phyloP scores from a whole-genome alignment of 2,797 vertebrate genomes.

The Cirrhinus mrigala region DNA sequence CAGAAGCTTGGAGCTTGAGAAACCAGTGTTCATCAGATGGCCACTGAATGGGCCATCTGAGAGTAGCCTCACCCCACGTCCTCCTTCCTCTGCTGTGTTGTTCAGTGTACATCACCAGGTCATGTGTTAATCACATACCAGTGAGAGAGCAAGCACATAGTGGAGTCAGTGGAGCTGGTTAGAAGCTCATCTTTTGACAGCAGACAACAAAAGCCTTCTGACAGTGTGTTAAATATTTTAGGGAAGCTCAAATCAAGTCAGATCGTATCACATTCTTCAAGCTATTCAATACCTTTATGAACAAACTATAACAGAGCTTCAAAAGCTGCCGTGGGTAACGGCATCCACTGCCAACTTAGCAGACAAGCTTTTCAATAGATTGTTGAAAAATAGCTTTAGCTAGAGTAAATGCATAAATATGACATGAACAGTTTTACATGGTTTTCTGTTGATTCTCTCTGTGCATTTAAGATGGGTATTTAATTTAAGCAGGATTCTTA shows the following conservation, averaged over 20 bases:
- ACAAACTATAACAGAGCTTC: neutral
- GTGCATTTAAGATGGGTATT: neutral
- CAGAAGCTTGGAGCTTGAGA: neutral
- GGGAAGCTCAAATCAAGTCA: slow-evolving; percentile 8
- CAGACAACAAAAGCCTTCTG: slow-evolving; percentile 25
- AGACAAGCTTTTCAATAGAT: neutral
- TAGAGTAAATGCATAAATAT: neutral
- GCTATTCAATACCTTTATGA: neutral
- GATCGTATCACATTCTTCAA: slow-evolving; percentile 15
- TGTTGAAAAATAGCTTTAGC: neutral
- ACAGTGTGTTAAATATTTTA: neutral
- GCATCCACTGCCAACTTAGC: neutral
- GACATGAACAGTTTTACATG: neutral
- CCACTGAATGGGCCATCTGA: neutral
- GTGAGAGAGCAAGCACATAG: neutral
- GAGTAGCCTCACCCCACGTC: neutral
- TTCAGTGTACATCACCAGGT: neutral
- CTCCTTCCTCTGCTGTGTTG: neutral
- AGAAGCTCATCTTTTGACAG: slow-evolving; percentile 24
- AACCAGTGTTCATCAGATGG: neutral
- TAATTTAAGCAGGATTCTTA: neutral
- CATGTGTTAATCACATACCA: neutral
- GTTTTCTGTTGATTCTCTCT: neutral
- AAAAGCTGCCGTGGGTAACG: neutral
- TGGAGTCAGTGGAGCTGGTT: slow-evolving; percentile 7